Conservation (phyloP, 2,888 invertebrate species). For the Andrena praecox region DNA sequence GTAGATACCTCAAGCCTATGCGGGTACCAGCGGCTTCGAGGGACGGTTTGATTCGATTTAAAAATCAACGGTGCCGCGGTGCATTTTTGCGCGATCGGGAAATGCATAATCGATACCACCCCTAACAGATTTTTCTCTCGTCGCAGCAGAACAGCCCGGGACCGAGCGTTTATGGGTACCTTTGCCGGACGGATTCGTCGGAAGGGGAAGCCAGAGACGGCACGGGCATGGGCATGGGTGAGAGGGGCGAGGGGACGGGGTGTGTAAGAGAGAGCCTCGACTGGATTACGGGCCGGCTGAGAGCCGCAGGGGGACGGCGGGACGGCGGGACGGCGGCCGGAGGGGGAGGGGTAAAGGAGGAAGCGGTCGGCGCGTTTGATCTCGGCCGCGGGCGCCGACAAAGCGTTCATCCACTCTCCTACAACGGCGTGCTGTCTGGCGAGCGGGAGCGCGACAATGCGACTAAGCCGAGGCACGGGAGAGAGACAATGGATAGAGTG, state of each 20-base stretch:
- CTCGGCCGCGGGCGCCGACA: constrained; percentile 84
- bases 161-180: constrained; percentile 61
- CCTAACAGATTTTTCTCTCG: constrained; percentile 58
- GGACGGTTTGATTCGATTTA: constrained; percentile 26
- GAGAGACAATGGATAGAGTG: constrained; percentile 57
- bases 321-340: constrained; percentile 77
- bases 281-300: constrained; percentile 64
- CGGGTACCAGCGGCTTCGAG: not conserved
- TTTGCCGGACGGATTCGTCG: constrained; percentile 62
- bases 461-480: constrained; percentile 55
- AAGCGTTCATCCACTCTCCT: constrained; percentile 81
- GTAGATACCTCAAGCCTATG: no score
- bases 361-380: constrained; percentile 82
- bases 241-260: constrained; percentile 27
- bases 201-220: constrained; percentile 29
- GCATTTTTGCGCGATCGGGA: constrained; percentile 46
- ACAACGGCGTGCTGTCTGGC: constrained; percentile 74
- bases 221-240: constrained; percentile 8
- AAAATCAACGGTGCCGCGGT: constrained; percentile 41
- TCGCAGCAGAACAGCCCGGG: constrained; percentile 53
- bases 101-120: constrained; percentile 40
- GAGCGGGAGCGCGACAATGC: constrained; percentile 60
- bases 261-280: constrained; percentile 66
- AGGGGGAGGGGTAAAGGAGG: constrained; percentile 69
- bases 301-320: constrained; percentile 67